These are phyloP conservation scores for Heteropelma amictum DNA, from an alignment of 2,888 invertebrate genomes.

Conservation along the genomic window DNA sequence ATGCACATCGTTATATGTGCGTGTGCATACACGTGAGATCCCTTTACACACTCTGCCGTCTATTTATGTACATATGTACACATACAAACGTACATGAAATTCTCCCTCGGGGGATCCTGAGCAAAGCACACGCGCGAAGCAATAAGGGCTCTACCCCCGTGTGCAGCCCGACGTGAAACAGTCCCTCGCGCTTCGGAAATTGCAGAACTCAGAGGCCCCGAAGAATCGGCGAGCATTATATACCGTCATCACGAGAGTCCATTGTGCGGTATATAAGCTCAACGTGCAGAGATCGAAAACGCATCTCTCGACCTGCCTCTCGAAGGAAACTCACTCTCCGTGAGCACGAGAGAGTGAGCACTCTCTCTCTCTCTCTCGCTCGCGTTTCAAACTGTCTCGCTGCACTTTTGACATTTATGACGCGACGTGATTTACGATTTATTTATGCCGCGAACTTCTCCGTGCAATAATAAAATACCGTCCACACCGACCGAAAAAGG, in stretches of 20 bases:
- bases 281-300: neutral
- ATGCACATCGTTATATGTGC: neutral
- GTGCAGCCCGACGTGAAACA: conserved; percentile 30
- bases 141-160: conserved; percentile 14
- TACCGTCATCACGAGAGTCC: conserved; percentile 32
- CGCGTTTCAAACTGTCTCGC: conserved; percentile 70
- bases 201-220: conserved; percentile 42
- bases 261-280: conserved; percentile 40
- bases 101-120: conserved; percentile 22
- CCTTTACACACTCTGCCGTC: too few species aligned
- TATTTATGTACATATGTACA: neutral
- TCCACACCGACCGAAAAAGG: conserved; percentile 35
- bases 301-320: conserved; percentile 14
- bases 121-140: conserved; percentile 33
- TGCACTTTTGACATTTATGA: conserved; percentile 73
- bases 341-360: conserved; percentile 7
- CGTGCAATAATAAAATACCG: conserved; percentile 73
- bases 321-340: conserved; percentile 11
- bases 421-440: conserved; percentile 74
- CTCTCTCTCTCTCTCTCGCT: too few species aligned
- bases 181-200: conserved; percentile 38
- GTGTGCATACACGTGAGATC: neutral
- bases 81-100: conserved; percentile 5
- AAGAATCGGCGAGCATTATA: conserved; percentile 26
- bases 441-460: conserved; percentile 74